A percentile compares a stretch with the other conserved stretches of the same genome.
These are phyloP conservation scores for Podarcis raffonei DNA, from an alignment of 2,113 vertebrate species.

Conservation along the genomic window DNA sequence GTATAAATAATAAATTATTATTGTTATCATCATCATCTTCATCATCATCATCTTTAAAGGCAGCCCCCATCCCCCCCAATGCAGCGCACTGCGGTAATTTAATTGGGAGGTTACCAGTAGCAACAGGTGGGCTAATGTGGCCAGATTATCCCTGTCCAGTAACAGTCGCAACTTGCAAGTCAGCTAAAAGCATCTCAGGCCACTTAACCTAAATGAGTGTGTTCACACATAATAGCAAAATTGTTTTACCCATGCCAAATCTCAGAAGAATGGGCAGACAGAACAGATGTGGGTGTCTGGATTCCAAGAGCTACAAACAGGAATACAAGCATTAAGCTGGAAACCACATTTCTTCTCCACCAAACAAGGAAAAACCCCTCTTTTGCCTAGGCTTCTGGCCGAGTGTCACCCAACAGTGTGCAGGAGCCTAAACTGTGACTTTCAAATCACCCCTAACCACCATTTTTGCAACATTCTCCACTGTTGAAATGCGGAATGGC, in stretches of 20 bases:
- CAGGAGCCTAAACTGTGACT: neutral
- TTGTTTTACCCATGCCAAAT: neutral
- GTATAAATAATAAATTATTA: too few relatives aligned
- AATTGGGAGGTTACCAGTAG: too few relatives aligned
- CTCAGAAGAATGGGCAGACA: neutral
- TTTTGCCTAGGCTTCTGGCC: neutral
- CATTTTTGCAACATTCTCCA: neutral
- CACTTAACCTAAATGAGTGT: neutral
- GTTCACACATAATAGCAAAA: neutral
- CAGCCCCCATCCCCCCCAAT: too few relatives aligned
- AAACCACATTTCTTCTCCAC: too few relatives aligned
- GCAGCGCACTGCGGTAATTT: too few relatives aligned
- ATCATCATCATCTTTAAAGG: too few relatives aligned
- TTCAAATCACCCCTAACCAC: neutral
- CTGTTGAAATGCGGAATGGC: neutral
- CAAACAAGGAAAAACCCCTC: too few relatives aligned
- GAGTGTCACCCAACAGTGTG: too few relatives aligned
- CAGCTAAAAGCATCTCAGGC: neutral
- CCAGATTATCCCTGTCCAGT: too few relatives aligned
- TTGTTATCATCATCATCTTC: too few relatives aligned
- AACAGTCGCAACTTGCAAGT: too few relatives aligned
- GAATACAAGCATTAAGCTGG: neutral
- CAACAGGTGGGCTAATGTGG: too few relatives aligned
- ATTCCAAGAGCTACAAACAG: neutral
- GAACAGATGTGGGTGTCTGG: neutral